These are phyloP conservation scores for Daboia siamensis DNA, from an alignment of 2,113 vertebrate species.

Conservation along the genomic window DNA sequence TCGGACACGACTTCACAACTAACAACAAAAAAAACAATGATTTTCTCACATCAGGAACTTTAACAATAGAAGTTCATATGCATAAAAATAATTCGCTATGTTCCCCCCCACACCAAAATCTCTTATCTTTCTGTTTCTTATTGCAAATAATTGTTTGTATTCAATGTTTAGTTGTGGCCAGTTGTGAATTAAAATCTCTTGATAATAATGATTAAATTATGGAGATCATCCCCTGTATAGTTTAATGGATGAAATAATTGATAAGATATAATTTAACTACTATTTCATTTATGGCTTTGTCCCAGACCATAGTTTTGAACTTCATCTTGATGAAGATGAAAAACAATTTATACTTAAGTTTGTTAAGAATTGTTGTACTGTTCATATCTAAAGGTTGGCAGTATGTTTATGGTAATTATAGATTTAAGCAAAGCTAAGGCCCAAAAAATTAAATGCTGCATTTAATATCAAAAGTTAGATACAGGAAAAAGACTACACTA, in stretches of 20 bases:
- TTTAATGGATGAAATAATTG: neutral
- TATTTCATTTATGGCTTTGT: neutral
- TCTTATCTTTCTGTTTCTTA: neutral
- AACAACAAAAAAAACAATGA: no score
- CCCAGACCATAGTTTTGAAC: neutral
- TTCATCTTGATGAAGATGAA: neutral
- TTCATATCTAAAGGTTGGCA: neutral
- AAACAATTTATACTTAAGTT: neutral
- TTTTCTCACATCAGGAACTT: neutral
- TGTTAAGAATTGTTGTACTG: neutral
- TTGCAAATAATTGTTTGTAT: neutral
- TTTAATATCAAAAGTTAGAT: fast-evolving
- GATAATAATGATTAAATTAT: neutral
- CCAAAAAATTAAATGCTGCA: neutral
- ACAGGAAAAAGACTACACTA: neutral
- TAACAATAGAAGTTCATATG: neutral
- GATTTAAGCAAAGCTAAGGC: neutral
- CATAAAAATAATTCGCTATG: neutral
- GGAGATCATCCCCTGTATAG: neutral
- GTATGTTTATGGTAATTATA: neutral
- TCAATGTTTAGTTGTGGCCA: neutral
- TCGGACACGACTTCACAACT: no score
- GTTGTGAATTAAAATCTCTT: neutral
- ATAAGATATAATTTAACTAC: neutral
- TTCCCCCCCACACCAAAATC: neutral